These are phyloP conservation scores for Linepithema humile DNA, from an alignment of 1,140 invertebrate genomes.

Conservation along the genomic window DNA sequence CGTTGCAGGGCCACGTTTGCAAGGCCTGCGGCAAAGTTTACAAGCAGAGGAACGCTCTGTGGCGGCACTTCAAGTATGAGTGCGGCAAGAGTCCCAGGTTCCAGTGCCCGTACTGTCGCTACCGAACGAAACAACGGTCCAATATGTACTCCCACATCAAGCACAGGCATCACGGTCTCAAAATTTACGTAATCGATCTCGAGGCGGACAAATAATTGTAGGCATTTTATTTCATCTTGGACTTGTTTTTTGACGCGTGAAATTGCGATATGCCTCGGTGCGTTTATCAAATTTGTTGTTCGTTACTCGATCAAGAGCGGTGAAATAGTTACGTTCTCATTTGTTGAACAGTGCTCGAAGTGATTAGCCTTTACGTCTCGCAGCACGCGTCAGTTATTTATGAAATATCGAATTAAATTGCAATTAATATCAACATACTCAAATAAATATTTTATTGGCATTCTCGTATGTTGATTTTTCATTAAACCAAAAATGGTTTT, in stretches of 20 bases:
- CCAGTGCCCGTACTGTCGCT: slow-evolving; percentile 85
- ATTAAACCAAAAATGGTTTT: no score
- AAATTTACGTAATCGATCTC: slow-evolving; percentile 69
- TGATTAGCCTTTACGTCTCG: no score
- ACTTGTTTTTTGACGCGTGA: not conserved
- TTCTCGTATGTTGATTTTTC: no score
- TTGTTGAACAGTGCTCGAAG: no score
- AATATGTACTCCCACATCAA: slow-evolving; percentile 84
- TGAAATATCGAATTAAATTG: no score
- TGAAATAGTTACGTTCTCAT: not conserved
- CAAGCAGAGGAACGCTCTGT: slow-evolving; percentile 82
- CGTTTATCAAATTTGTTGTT: slow-evolving; percentile 9
- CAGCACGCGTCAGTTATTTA: no score
- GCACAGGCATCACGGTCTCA: slow-evolving; percentile 67
- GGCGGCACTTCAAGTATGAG: slow-evolving; percentile 84
- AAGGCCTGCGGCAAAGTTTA: slow-evolving; percentile 78
- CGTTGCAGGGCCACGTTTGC: slow-evolving; percentile 68
- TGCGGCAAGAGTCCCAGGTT: slow-evolving; percentile 86
- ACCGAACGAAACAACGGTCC: slow-evolving; percentile 84
- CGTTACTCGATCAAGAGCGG: not conserved
- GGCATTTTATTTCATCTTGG: not conserved
- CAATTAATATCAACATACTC: no score
- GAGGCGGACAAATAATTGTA: slow-evolving; percentile 15
- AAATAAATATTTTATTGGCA: no score
- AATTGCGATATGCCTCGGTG: not conserved